Base-by-base conservation (phyloP, 2,888 invertebrate genomes). In the Linyphia triangularis region DNA sequence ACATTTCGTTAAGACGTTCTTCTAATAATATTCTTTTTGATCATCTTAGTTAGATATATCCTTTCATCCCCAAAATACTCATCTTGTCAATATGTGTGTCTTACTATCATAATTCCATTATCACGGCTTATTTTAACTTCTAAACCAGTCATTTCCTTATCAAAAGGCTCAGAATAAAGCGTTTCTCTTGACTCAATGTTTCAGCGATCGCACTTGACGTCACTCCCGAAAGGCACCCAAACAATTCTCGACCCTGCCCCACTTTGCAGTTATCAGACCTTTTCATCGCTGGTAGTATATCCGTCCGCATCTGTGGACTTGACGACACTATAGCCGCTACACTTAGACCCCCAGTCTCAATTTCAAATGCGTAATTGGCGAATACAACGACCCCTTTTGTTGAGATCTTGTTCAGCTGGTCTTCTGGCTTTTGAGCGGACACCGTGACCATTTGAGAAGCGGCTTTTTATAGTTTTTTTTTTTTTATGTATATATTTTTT, bases 211-310 rank as follows among this genome's bases (percentile, higher is more conserved):
- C 16, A 43, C 16, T 16, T 72, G 51, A 72, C 72, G 72, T 51
- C 51, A 51, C 26, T 10, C 19, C 13, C n/a, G 22, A 4, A 26
- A 72, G 51, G 24, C 43, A 61, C 61, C 75, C 37, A 75, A 59
- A 59, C 61, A 61, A 33, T 61, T 61, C 61, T 6, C 75, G 75
- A 75, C 75, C 75, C 78, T 78, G 78, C 61, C 63, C 78, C 43
- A 75, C 75, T 75, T 75, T 24, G 59, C 30, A 22, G 33, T 61
- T 75, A 75, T 75, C 75, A 30, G 51, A 75, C 24, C 33, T 51
- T 72, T 26, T 57, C 72, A 73, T 70, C 70, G 16, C 19, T 19
- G n/a, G n/a, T n/a, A n/a, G 37, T 19, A 69, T 69, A 22, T 72
- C 51, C 72, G 51, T 51, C 72, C 26, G 28, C 72, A 51, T 72